A percentile compares a stretch with the other conserved stretches of the same genome.
These are phyloP conservation scores for Villa cingulata DNA, from an alignment of 2,888 invertebrate species.

Conservation along the genomic window DNA sequence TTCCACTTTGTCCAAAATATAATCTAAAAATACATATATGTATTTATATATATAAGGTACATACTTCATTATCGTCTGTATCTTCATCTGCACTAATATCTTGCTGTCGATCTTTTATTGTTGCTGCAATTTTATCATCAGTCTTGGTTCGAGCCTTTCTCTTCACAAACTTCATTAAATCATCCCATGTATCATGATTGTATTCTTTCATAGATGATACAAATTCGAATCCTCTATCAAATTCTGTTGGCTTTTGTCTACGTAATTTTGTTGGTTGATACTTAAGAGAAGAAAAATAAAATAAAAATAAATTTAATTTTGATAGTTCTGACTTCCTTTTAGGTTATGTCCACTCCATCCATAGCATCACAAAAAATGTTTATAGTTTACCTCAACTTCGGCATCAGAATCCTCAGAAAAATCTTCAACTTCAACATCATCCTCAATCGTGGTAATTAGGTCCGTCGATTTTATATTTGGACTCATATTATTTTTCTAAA, in stretches of 20 bases:
- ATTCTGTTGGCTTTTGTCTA: slow-evolving; percentile 55
- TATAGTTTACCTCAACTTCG: slow-evolving; percentile 53
- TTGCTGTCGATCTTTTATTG: slow-evolving; percentile 37
- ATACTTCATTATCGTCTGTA: slow-evolving; percentile 38
- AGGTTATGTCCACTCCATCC: slow-evolving; percentile 7
- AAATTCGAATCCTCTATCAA: slow-evolving; percentile 71
- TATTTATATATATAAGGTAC: not conserved
- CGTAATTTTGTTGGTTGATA: slow-evolving; percentile 73
- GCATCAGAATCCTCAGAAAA: slow-evolving; percentile 68
- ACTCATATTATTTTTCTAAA: slow-evolving; percentile 18
- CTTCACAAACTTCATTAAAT: slow-evolving; percentile 63
- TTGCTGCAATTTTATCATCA: slow-evolving; percentile 68
- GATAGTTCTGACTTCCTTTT: not conserved
- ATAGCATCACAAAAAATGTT: not conserved
- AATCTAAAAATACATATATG: not conserved
- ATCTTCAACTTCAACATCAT: slow-evolving; percentile 67
- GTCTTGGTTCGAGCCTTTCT: slow-evolving; percentile 66
- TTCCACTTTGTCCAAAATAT: not conserved
- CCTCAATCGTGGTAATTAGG: slow-evolving; percentile 70
- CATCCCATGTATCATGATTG: slow-evolving; percentile 68
- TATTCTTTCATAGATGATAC: slow-evolving; percentile 64
- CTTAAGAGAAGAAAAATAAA: slow-evolving; percentile 37
- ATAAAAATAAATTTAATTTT: slow-evolving; percentile 8
- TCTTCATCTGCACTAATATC: slow-evolving; percentile 34
- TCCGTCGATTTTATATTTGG: slow-evolving; percentile 33